These are phyloP conservation scores for Sitobion miscanthi DNA, from an alignment of 1,140 invertebrate genomes.

Conservation along the genomic window DNA sequence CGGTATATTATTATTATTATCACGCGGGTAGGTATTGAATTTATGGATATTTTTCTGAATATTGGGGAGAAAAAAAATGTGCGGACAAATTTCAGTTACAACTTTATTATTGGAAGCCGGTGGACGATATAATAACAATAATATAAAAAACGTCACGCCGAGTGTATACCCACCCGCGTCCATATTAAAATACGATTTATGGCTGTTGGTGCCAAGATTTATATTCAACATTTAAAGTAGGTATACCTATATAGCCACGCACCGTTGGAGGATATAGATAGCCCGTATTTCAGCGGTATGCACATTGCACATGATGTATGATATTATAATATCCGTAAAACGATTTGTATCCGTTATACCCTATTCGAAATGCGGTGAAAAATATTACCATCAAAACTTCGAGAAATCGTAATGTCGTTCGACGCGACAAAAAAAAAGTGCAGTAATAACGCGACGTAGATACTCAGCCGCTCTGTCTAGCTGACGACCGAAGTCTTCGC, in stretches of 20 bases:
- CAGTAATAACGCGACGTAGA: neutral
- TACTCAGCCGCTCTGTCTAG: neutral
- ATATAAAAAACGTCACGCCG: neutral
- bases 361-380: neutral
- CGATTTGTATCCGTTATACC: constrained; percentile 8
- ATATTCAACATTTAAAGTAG: neutral
- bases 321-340: constrained; percentile 11
- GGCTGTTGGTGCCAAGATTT: neutral
- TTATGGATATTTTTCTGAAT: neutral
- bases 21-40: neutral
- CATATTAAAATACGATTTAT: constrained; percentile 6
- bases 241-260: neutral
- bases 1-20: neutral
- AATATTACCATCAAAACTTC: constrained; percentile 16
- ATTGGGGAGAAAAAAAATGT: neutral
- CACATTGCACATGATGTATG: constrained; percentile 6
- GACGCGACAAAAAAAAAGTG: neutral
- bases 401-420: neutral
- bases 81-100: neutral
- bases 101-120: neutral
- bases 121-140: neutral
- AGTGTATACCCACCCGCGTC: neutral
- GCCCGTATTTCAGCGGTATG: neutral
- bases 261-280: neutral
- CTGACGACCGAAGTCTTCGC: neutral